phyloP scores from a whole-genome alignment of 1,140 invertebrate species.

The Proales similis region DNA sequence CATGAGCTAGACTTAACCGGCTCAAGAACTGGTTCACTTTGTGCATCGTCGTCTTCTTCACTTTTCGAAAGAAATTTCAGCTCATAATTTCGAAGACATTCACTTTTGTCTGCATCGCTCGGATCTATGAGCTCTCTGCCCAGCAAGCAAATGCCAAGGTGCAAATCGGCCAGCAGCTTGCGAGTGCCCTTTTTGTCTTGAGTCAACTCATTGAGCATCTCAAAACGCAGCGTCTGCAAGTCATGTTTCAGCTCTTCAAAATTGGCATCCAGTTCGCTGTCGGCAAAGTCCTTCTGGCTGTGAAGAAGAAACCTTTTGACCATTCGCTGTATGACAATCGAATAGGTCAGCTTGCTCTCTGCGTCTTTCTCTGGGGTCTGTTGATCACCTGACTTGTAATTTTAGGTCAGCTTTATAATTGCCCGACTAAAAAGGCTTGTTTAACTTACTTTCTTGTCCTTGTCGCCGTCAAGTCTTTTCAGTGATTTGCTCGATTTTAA shows the following conservation, averaged over 20 bases:
- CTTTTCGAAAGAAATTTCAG: too few species aligned
- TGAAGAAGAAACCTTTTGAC: conserved; percentile 35
- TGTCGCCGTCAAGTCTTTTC: not conserved
- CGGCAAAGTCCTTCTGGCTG: conserved; percentile 36
- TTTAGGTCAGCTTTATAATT: not conserved
- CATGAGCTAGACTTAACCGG: too few species aligned
- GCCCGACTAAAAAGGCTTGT: conserved; percentile 1
- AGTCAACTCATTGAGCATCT: conserved; percentile 1
- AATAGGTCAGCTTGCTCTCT: conserved; percentile 12
- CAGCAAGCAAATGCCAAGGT: too few species aligned
- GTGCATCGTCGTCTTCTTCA: too few species aligned
- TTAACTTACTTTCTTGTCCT: not conserved
- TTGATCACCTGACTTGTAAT: not conserved
- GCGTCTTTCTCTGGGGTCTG: not conserved
- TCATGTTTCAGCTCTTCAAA: conserved; percentile 37
- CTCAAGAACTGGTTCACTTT: too few species aligned
- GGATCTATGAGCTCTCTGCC: too few species aligned
- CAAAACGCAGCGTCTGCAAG: conserved; percentile 18
- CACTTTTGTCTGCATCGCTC: too few species aligned
- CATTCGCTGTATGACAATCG: conserved; percentile 36
- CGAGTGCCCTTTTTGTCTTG: too few species aligned
- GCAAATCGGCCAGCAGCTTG: too few species aligned
- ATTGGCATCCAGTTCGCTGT: conserved; percentile 30
- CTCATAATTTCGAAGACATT: too few species aligned
- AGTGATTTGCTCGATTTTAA: not conserved